A percentile compares a stretch with the other conserved stretches of the same genome.
These are phyloP conservation scores for Mesocentrotus franciscanus DNA, from an alignment of 53 echinoderm and acorn worm species.

Conservation along the genomic window DNA sequence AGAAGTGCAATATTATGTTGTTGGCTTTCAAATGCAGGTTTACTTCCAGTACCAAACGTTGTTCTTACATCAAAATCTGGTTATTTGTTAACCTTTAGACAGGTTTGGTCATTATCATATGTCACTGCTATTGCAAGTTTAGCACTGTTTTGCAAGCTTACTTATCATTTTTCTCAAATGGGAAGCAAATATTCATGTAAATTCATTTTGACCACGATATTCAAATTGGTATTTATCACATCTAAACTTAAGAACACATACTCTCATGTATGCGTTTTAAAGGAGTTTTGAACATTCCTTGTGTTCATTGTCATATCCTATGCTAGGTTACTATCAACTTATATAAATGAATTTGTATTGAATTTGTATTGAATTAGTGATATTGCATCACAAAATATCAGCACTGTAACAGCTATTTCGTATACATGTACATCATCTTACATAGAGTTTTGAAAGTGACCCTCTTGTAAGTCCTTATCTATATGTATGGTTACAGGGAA, in stretches of 20 bases:
- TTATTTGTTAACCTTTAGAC: neutral
- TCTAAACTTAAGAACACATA: no score
- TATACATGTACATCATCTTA: no score
- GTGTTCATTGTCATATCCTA: neutral
- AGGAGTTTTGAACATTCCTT: neutral
- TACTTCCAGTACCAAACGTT: neutral
- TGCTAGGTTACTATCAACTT: neutral
- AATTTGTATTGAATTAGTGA: neutral
- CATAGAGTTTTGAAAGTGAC: neutral
- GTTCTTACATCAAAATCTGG: no score
- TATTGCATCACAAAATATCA: neutral
- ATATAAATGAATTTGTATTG: neutral
- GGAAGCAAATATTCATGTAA: no score
- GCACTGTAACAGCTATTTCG: no score
- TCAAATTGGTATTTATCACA: no score
- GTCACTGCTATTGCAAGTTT: no score
- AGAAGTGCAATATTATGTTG: conserved; percentile 4
- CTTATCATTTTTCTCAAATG: no score
- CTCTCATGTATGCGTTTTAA: no score
- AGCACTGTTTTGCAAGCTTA: no score
- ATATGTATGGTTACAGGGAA: neutral
- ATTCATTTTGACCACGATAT: no score
- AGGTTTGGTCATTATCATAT: no score
- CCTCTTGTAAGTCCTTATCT: neutral
- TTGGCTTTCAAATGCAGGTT: neutral